A percentile compares a stretch with the other conserved stretches of the same genome.
phyloP scores from a whole-genome alignment of 2,113 vertebrate species.

The Ictalurus punctatus region DNA sequence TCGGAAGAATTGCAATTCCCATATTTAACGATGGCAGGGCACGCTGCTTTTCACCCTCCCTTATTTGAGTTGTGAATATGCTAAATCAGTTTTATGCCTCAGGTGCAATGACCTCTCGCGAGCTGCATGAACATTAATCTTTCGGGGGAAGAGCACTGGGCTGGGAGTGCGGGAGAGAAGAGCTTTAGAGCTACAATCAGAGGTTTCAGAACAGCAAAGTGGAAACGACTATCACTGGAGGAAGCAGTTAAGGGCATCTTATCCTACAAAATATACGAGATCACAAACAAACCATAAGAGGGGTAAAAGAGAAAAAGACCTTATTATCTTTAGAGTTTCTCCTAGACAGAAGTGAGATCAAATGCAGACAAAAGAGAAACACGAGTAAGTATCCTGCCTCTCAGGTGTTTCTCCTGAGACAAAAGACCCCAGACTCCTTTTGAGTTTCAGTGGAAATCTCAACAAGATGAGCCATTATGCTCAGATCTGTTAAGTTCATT shows the following conservation, averaged over 20 bases:
- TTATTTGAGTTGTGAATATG: conserved; percentile 41
- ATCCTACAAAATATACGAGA: background rate
- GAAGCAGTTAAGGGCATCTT: background rate
- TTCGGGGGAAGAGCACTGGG: background rate
- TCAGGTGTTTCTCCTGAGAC: background rate
- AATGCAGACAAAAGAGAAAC: background rate
- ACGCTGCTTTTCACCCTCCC: background rate
- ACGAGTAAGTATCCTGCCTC: background rate
- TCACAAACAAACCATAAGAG: background rate
- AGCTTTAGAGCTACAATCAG: background rate
- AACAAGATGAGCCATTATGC: background rate
- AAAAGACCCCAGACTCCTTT: background rate
- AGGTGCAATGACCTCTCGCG: conserved; percentile 44
- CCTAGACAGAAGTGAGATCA: background rate
- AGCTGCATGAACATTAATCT: conserved; percentile 43
- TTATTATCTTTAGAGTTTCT: background rate
- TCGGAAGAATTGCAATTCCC: conserved; percentile 14
- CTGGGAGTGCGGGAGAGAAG: background rate
- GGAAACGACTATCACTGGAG: background rate
- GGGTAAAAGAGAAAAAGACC: background rate
- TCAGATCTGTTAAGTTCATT: background rate
- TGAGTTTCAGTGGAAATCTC: background rate
- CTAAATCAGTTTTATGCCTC: conserved; percentile 37
- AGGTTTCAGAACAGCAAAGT: background rate
- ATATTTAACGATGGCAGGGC: conserved; percentile 25